Evolutionary conservation across 2,113 vertebrate species (phyloP).

Genomic region (Psilopogon haemacephalus): DNA sequence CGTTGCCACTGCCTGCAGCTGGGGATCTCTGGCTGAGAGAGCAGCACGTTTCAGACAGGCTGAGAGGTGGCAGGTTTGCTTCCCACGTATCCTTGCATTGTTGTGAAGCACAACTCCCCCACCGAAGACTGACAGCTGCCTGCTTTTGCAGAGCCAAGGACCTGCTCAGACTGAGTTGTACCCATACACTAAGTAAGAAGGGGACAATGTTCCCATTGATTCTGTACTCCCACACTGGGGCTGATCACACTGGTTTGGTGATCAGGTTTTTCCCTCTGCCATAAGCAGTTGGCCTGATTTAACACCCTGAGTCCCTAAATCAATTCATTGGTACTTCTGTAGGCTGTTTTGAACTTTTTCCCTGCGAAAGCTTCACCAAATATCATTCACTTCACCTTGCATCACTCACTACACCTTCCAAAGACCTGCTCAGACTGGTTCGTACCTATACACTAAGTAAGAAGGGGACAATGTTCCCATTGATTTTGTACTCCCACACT

Average conservation of each 20-base stretch:
- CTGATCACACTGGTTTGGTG: neutral
- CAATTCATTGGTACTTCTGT: neutral
- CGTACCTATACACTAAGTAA: slow-evolving; percentile 13
- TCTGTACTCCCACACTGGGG: neutral
- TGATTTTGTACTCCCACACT: neutral
- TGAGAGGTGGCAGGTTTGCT: slow-evolving; percentile 59
- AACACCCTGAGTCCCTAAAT: neutral
- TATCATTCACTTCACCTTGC: fast-evolving
- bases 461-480: neutral
- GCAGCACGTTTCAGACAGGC: neutral
- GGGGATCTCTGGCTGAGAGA: neutral
- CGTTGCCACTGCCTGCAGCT: slow-evolving; percentile 3
- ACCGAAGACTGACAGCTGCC: slow-evolving; percentile 45
- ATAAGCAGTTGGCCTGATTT: neutral
- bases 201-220: slow-evolving; percentile 10
- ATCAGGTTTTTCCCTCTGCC: neutral
- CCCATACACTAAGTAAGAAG: neutral
- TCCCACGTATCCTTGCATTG: slow-evolving; percentile 24
- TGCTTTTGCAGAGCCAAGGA: slow-evolving; percentile 17
- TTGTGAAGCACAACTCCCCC: slow-evolving; percentile 35
- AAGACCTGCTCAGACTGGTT: neutral
- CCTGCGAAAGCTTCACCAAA: neutral
- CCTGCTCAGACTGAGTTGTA: slow-evolving; percentile 9
- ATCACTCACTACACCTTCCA: too few relatives aligned
- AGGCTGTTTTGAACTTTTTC: neutral